Evolutionary conservation across 1,140 invertebrate species (phyloP), one percentile per base, ranked within the genome.

Genomic region (Glomeris maerens): DNA sequence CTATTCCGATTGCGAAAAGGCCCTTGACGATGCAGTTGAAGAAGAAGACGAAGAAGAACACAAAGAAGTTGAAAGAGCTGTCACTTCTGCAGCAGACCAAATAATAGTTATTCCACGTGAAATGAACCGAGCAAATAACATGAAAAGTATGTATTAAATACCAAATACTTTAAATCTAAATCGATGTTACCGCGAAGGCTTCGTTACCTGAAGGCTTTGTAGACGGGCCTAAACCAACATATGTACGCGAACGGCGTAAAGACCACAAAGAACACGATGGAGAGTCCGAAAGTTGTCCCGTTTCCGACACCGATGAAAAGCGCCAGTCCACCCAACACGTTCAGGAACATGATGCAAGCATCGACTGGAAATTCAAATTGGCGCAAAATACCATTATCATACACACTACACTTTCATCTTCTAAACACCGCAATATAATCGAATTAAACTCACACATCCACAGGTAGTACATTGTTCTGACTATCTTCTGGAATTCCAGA

Each of bases 41-140:
- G 72, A 96, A 93, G 69, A 97, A 97, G 55, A 98, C 83, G 64
- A 98, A 95, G 77, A 99, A 99, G 74, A 97, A 99, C 25, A 98
- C 85, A 88, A 98, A 98, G 66, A 98, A 99, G 70, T 97, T 98
- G 73, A 98, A 94, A 1, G 93, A 98, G 60, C 90, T 96, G 71
- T 99, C 95, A 62, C 82, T 88, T 57, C 89, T 81, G 70, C 74
- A 83, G 70, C 66, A 53, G 38, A 61, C 50, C 44, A 56, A 57
- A 49, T n/a, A 49, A 47, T n/a, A 10, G 20, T 7, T 45, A 45
- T 45, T n/a, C 5, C 5, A 23, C 5, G 5, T 23, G 26, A 3
- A 21, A 20, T 23, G 20, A 27, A 45, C 28, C 14, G 28, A 45
- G 17, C 10, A n/a, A 36, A 36, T 10, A 10, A n/a, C 31, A 36